These are phyloP conservation scores for Troglohyphantes excavatus DNA, from an alignment of 2,888 invertebrate species.

Conservation along the genomic window DNA sequence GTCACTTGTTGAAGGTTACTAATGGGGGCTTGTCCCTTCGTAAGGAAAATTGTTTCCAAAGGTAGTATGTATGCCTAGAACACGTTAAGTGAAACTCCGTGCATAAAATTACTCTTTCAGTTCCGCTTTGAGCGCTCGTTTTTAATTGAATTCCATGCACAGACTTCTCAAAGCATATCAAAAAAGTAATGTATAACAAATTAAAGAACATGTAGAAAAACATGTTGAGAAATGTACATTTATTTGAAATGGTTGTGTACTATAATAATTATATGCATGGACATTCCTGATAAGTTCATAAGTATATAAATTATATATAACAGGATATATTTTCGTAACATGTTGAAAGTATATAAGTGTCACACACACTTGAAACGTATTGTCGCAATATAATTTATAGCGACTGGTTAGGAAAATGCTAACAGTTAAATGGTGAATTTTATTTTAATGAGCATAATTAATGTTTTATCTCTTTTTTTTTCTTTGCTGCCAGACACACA, in stretches of 20 bases:
- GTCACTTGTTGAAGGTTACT: slow-evolving; percentile 12
- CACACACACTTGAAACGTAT: slow-evolving; percentile 1
- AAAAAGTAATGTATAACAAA: slow-evolving; percentile 24
- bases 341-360: slow-evolving; percentile 16
- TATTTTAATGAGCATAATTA: neutral
- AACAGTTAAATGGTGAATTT: neutral
- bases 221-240: slow-evolving; percentile 10
- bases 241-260: slow-evolving; percentile 5
- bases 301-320: slow-evolving; percentile 7
- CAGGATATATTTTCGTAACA: slow-evolving; percentile 43
- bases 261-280: slow-evolving; percentile 10
- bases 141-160: slow-evolving; percentile 10
- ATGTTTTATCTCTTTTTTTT: too few relatives aligned
- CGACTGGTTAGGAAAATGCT: neutral
- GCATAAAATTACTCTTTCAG: neutral
- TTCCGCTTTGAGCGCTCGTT: neutral
- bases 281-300: slow-evolving; percentile 15
- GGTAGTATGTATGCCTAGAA: neutral
- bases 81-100: neutral
- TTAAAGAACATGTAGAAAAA: neutral
- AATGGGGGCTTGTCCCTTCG: too few relatives aligned
- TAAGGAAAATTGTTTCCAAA: too few relatives aligned
- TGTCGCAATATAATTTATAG: neutral
- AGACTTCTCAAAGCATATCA: slow-evolving; percentile 33
- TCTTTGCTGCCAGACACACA: too few relatives aligned